phyloP scores from a whole-genome alignment of 1,140 invertebrate species.

The Polypedilum vanderplanki region DNA sequence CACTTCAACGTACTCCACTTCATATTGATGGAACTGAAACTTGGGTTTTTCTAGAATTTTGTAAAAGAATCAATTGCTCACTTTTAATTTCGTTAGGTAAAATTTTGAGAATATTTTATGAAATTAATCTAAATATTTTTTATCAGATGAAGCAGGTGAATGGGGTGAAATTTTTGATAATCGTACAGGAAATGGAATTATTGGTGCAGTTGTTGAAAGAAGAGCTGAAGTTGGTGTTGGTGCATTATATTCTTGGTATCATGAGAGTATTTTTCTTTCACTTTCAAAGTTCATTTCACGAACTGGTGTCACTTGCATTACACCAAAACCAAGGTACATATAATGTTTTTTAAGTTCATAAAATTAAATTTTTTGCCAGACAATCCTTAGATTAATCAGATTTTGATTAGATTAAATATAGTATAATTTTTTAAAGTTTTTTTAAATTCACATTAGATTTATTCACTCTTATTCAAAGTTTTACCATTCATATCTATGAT shows the following conservation, averaged over 20 bases:
- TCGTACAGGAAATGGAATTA: conserved; percentile 49
- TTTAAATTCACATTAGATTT: background rate
- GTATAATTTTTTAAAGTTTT: conserved; percentile 30
- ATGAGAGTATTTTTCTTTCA: conserved; percentile 49
- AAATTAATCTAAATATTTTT: conserved; percentile 25
- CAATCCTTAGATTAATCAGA: too few species aligned
- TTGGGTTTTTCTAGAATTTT: conserved; percentile 39
- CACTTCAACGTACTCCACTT: background rate
- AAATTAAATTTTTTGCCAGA: too few species aligned
- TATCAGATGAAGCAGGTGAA: conserved; percentile 47
- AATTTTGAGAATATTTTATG: background rate
- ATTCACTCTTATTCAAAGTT: too few species aligned
- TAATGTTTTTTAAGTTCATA: too few species aligned
- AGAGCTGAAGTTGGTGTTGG: conserved; percentile 51
- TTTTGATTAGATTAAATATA: too few species aligned
- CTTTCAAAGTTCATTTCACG: conserved; percentile 48
- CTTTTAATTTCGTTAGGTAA: conserved; percentile 26
- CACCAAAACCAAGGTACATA: conserved; percentile 49
- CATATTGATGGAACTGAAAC: conserved; percentile 44
- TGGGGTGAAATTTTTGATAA: conserved; percentile 55
- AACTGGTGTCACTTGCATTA: conserved; percentile 52
- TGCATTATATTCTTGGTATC: conserved; percentile 54
- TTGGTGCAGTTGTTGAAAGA: conserved; percentile 51
- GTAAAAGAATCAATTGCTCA: conserved; percentile 23
- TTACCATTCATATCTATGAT: too few species aligned